These are phyloP conservation scores for Himalopsyche anomala DNA, from an alignment of 2,888 invertebrate genomes.

Conservation along the genomic window DNA sequence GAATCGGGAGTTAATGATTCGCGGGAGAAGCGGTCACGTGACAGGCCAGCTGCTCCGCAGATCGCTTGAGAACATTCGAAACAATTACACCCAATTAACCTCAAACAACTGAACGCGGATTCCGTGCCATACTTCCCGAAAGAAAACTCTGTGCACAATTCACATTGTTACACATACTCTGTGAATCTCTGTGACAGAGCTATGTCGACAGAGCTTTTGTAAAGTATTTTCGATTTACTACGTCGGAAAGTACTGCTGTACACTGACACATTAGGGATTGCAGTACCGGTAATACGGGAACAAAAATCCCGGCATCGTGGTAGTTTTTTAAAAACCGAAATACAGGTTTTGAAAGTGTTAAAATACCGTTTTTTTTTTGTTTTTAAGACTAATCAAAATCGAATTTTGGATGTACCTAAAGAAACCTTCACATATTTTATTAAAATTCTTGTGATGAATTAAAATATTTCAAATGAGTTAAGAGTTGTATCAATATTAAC, in stretches of 20 bases:
- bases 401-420: too few species aligned
- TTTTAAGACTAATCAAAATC: too few species aligned
- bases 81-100: constrained; percentile 44
- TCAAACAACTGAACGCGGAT: background rate
- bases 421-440: too few species aligned
- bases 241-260: background rate
- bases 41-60: constrained; percentile 16
- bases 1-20: background rate
- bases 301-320: too few species aligned
- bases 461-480: too few species aligned
- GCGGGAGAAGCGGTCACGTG: constrained; percentile 28
- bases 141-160: background rate
- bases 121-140: background rate
- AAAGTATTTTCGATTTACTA: background rate
- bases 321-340: too few species aligned
- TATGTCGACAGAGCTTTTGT: background rate
- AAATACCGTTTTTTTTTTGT: too few species aligned
- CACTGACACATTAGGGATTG: background rate
- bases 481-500: too few species aligned
- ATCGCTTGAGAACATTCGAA: background rate
- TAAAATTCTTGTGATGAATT: too few species aligned
- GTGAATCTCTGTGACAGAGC: background rate
- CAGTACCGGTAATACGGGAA: too few species aligned
- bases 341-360: too few species aligned
- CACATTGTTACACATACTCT: background rate